Conservation (phyloP, 2,113 vertebrate genomes). For the Aphyosemion australe region DNA sequence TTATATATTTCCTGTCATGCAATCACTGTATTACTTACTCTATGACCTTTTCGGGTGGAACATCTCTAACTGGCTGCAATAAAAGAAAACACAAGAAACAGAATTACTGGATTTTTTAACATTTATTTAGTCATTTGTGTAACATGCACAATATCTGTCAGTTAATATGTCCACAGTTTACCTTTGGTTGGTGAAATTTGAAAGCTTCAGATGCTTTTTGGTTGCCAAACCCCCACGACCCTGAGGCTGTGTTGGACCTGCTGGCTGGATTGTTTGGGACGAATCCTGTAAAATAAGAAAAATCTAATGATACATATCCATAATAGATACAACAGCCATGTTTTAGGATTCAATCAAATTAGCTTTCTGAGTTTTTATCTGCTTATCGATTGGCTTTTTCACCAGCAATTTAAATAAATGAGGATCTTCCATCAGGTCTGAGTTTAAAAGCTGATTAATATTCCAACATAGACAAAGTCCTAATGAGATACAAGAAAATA, state of each 20-base stretch:
- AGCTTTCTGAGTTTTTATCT: too few species aligned
- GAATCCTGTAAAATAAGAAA: not conserved
- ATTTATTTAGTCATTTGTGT: not conserved
- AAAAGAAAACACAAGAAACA: conserved; percentile 9
- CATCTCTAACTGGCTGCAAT: conserved; percentile 80
- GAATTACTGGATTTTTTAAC: not conserved
- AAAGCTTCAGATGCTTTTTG: conserved; percentile 77
- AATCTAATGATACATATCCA: not conserved
- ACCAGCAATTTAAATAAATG: too few species aligned
- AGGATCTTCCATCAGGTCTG: too few species aligned
- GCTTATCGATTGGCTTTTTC: too few species aligned
- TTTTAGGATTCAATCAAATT: too few species aligned
- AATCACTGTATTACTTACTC: conserved; percentile 81
- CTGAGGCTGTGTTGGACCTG: conserved; percentile 24
- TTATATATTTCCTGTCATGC: too few species aligned
- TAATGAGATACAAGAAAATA: too few species aligned
- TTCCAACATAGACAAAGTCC: too few species aligned
- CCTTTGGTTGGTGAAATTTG: conserved; percentile 82
- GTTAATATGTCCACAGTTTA: conserved; percentile 21
- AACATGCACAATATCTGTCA: not conserved
- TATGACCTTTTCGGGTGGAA: conserved; percentile 84
- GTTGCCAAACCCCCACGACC: conserved; percentile 69
- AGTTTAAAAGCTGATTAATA: too few species aligned
- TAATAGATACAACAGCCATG: not conserved
- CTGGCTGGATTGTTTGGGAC: conserved; percentile 19